Conservation (phyloP, 2,113 vertebrate species). For the Sapajus apella region DNA sequence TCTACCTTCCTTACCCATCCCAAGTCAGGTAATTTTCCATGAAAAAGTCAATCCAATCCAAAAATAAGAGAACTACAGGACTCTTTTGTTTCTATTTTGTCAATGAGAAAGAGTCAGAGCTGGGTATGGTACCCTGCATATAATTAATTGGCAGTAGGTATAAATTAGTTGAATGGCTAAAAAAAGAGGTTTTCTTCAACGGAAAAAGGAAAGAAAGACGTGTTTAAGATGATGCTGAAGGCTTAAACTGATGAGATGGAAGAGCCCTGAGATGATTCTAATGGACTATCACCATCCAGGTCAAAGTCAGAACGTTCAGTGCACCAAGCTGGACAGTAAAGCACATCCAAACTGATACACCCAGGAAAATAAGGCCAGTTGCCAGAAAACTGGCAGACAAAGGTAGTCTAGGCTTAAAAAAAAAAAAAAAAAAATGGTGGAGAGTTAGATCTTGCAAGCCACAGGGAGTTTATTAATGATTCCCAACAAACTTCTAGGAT, state of each 20-base stretch:
- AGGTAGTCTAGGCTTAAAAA: background rate
- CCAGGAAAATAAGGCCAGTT: background rate
- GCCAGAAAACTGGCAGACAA: background rate
- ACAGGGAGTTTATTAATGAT: conserved; percentile 26
- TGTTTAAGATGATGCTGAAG: background rate
- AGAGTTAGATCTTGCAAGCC: background rate
- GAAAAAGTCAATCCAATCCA: conserved; percentile 10
- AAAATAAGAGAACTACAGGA: conserved; percentile 1
- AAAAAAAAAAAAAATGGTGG: background rate
- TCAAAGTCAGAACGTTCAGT: background rate
- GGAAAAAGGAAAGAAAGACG: conserved; percentile 5
- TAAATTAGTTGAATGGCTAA: background rate
- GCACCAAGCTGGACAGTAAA: background rate
- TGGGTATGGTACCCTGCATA: background rate
- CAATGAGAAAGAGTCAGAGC: background rate
- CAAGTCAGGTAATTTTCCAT: background rate
- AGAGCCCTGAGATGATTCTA: background rate
- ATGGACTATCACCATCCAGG: background rate
- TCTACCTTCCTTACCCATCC: background rate
- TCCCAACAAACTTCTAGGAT: conserved; percentile 30
- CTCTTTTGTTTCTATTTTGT: conserved; percentile 5
- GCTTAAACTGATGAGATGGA: background rate
- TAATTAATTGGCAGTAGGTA: background rate
- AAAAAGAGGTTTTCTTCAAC: background rate
- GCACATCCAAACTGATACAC: background rate